phyloP scores from a whole-genome alignment of 2,113 vertebrate genomes.

The Electrona antarctica region DNA sequence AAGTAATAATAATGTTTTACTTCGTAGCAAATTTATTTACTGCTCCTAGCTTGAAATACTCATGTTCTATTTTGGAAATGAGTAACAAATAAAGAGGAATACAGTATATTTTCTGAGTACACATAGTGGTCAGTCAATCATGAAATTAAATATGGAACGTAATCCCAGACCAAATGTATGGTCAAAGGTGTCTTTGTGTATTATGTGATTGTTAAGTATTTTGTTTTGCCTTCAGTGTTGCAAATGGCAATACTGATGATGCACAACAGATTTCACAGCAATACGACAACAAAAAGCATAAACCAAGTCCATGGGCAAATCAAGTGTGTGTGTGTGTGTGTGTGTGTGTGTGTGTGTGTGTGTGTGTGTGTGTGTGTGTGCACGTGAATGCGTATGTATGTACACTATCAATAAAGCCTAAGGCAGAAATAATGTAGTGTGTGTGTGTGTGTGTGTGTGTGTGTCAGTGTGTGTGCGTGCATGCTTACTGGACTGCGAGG shows the following conservation, averaged over 20 bases:
- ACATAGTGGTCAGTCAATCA: no score
- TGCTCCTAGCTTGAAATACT: no score
- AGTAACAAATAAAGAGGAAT: neutral
- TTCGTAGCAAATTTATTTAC: no score
- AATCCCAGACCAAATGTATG: no score
- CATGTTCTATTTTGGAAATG: neutral
- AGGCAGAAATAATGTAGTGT: no score
- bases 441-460: neutral
- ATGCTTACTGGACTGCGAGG: slow-evolving; percentile 90
- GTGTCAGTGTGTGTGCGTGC: slow-evolving; percentile 21
- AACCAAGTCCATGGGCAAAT: neutral
- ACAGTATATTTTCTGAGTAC: no score
- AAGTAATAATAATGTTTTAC: no score
- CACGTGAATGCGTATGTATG: slow-evolving; percentile 18
- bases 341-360: neutral
- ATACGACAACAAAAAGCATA: neutral
- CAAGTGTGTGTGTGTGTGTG: neutral
- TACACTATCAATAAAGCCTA: no score
- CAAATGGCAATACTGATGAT: neutral
- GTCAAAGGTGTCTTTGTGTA: no score
- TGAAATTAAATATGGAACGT: no score
- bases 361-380: neutral
- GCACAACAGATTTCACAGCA: neutral
- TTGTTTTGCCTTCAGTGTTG: no score
- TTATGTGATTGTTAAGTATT: no score